Base-by-base conservation (phyloP, 1,140 invertebrate genomes). In the fruit fly (Drosophila melanogaster) region DNA sequence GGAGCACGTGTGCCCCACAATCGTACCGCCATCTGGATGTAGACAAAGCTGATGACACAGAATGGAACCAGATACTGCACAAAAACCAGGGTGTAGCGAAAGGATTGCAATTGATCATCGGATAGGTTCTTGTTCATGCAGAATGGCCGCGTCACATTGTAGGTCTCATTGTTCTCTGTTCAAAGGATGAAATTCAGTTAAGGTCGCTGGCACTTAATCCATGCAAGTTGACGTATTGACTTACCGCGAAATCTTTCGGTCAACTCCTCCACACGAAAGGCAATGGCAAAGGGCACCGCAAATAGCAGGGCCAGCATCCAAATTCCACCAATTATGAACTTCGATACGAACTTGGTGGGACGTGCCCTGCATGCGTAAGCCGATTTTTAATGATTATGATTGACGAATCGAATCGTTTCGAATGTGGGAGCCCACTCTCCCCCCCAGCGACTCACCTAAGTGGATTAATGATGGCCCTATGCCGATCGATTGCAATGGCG, bases 401-500 rank as follows among this genome's bases (percentile, higher is more conserved):
- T 37, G 15, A 5, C 24, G 24, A 64, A 56, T 67, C 26, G 24
- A 30, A 30, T 30, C 35, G 4, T 14, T 10, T 37, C 35, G 35
- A 14, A 57, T 56, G 15, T 30, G 19, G 19, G 19, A 8, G 35
- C 11, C 5, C 11, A 5, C 19, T 19, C 19, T 19, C 14, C 15
- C 1, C 6, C 14, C 14, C 35, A 15, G 40, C 41, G 22, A 81
- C 92, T 92, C 92, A 95, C 95, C 94, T 94, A 40, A 96, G 91
- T 12, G 95, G 95, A 77, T 94, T 94, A n/a, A 95, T 93, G 40
- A 95, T 95, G 2, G 95, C 95, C 33, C 95, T 93, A 84, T 96
- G 96, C 12, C 96, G 93, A 92, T 97, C 96, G 40, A 97, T 94
- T 4, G 96, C 95, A 43, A 97, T 97, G 57, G 96, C 96, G 6